Evolutionary conservation across 2,888 invertebrate species (phyloP), one percentile per base, ranked within the genome.

Genomic region (Corbicula japonica): DNA sequence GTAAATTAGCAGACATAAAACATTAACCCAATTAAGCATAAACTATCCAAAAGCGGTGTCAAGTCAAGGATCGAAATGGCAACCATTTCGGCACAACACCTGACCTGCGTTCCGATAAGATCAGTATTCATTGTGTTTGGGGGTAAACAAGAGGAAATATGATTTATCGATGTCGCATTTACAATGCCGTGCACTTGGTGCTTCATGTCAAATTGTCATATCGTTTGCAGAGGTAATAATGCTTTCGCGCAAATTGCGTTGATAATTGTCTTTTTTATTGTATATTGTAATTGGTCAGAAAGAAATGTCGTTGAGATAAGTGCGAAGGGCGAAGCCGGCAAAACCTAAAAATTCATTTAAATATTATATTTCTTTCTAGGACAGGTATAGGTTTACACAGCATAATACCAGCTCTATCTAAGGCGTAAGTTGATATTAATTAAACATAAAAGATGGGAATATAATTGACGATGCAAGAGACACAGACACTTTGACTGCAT

Each of bases 171-270:
- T 65, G 52, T n/a, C 65, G 38, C 58, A 34, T 44, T 48, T 65
- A 78, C 73, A 78, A 74, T 65, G 46, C 5, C 44, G 35, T 74
- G 78, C 74, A 78, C 78, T 74, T 35, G 44, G 30, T 69, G 65
- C 30, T 50, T 56, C 34, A 54, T 75, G 62, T 65, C 65, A 52
- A 28, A 35, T 65, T 65, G 65, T 65, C 65, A 65, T 65, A 65
- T 65, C 50, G n/a, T 48, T 65, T 48, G 48, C 65, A 65, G 28
- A 50, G 26, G 35, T 32, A 26, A 65, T 65, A 65, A 52, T 65
- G 52, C 38, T 50, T 65, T 65, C 65, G 35, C 65, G 50, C 65
- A 65, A 65, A 65, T 65, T 65, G 65, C 65, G 65, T 65, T 52
- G 65, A 50, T 65, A 65, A 65, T 65, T 65, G 65, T 65, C 35